phyloP scores from a whole-genome alignment of 2,888 invertebrate genomes.

The Cerceris rybyensis region DNA sequence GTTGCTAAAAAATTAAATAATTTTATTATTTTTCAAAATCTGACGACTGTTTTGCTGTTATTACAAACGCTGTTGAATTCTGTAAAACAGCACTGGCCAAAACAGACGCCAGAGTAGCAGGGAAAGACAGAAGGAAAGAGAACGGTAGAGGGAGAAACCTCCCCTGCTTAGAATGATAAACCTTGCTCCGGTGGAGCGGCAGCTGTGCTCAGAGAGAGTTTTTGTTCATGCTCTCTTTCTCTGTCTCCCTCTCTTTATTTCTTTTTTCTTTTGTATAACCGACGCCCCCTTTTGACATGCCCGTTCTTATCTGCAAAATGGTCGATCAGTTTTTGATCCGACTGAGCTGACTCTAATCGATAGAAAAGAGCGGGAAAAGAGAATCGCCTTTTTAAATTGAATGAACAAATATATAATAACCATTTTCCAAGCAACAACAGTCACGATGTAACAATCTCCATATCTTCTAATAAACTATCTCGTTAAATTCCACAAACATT shows the following conservation, averaged over 20 bases:
- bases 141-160: constrained; percentile 58
- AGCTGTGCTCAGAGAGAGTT: constrained; percentile 62
- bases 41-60: background rate
- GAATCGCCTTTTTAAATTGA: background rate
- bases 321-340: constrained; percentile 19
- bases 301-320: constrained; percentile 24
- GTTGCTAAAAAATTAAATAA: no score
- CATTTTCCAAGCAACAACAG: no score
- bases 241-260: background rate
- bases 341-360: background rate
- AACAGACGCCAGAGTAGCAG: constrained; percentile 2
- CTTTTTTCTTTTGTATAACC: constrained; percentile 17
- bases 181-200: constrained; percentile 49
- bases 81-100: background rate
- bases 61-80: no score
- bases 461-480: background rate
- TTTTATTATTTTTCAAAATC: background rate
- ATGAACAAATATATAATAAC: no score
- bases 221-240: constrained; percentile 49
- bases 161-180: constrained; percentile 69
- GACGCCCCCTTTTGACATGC: constrained; percentile 13
- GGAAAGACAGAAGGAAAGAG: constrained; percentile 34
- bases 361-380: background rate
- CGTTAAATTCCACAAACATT: background rate
- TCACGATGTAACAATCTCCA: no score